These are phyloP conservation scores for human DNA, from an alignment of 2,113 vertebrate species.

Conservation along the genomic window DNA sequence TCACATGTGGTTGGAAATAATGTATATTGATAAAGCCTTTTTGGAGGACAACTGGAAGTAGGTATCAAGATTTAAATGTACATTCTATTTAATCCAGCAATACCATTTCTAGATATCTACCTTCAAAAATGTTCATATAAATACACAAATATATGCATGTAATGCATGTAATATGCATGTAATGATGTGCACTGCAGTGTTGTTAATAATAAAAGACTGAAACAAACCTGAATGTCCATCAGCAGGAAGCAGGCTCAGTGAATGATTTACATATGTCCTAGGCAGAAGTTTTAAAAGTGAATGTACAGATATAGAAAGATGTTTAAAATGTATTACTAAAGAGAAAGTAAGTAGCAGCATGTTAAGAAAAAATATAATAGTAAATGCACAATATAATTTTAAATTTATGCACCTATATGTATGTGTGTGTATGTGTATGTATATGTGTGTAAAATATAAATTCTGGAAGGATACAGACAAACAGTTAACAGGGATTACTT, in stretches of 20 bases:
- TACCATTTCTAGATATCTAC: neutral
- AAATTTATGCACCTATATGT: neutral
- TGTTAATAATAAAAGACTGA: neutral
- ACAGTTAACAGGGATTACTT: neutral
- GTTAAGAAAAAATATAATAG: neutral
- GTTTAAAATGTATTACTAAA: neutral
- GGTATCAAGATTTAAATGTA: neutral
- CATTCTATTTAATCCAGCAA: neutral
- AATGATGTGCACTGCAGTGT: neutral
- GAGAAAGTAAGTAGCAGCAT: neutral
- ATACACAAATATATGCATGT: neutral
- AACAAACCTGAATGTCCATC: neutral
- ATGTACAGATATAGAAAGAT: neutral
- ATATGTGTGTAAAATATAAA: neutral
- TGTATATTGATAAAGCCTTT: neutral
- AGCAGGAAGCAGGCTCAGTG: neutral
- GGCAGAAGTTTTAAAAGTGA: neutral
- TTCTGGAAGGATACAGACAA: neutral
- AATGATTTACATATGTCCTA: neutral
- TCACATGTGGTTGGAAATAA: neutral
- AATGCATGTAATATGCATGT: neutral
- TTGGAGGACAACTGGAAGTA: neutral
- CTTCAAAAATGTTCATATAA: neutral
- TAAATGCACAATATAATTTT: slow-evolving; percentile 17
- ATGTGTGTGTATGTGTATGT: neutral